Evolutionary conservation across 1,140 invertebrate species (phyloP).

Genomic region (Drosophila lacertosa): DNA sequence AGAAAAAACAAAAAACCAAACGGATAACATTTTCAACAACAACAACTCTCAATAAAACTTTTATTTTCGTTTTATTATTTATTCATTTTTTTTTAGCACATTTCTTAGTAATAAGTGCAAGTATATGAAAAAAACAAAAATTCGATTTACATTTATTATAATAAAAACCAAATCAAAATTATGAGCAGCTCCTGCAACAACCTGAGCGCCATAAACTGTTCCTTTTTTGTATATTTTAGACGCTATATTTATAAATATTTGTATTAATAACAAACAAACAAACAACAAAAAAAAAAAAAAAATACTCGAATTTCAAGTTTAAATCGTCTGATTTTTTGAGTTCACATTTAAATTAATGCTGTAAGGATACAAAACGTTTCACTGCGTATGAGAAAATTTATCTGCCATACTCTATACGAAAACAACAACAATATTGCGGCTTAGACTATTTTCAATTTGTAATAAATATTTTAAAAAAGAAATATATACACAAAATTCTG

Average conservation of each 20-base stretch:
- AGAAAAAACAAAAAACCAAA: constrained; percentile 13
- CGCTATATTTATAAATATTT: constrained; percentile 63
- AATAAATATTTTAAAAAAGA: constrained; percentile 48
- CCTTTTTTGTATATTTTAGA: constrained; percentile 82
- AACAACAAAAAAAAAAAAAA: constrained; percentile 2
- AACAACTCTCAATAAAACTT: constrained; percentile 43
- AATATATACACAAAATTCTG: constrained; percentile 49
- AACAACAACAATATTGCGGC: constrained; percentile 44
- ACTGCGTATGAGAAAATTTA: constrained; percentile 50
- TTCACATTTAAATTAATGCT: constrained; percentile 29
- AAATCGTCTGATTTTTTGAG: constrained; percentile 37
- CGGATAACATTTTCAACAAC: constrained; percentile 6
- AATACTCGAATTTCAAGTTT: constrained; percentile 53
- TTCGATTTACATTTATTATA: constrained; percentile 82
- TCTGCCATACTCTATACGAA: constrained; percentile 45
- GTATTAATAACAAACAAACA: constrained; percentile 44
- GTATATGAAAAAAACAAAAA: constrained; percentile 68
- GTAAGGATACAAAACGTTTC: constrained; percentile 30
- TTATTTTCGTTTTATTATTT: constrained; percentile 48
- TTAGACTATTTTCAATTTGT: constrained; percentile 62
- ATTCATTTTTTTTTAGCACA: constrained; percentile 55
- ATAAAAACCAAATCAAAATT: constrained; percentile 53
- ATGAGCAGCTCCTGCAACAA: constrained; percentile 57
- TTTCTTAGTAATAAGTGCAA: constrained; percentile 74
- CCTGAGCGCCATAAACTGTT: constrained; percentile 73